phyloP scores from a whole-genome alignment of 2,888 invertebrate species.

The Brenthis ino region DNA sequence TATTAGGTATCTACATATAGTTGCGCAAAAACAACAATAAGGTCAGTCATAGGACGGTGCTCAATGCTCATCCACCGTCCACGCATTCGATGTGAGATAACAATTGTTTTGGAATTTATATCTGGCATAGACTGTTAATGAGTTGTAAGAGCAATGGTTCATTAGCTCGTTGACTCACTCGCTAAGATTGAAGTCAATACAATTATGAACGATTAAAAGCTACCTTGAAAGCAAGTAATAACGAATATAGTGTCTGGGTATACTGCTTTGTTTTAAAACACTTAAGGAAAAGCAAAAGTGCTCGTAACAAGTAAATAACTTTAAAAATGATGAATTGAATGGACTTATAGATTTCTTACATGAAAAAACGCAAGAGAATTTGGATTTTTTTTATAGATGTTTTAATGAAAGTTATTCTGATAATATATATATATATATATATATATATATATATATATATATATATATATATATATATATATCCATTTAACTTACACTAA shows the following conservation, averaged over 20 bases:
- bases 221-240: not conserved
- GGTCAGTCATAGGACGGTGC: slow-evolving; percentile 29
- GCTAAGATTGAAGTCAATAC: slow-evolving; percentile 12
- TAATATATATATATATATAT: no score
- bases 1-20: not conserved
- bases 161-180: slow-evolving; percentile 28
- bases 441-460: no score
- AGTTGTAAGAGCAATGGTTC: slow-evolving; percentile 26
- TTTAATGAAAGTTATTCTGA: no score
- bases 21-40: slow-evolving; percentile 9
- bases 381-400: no score
- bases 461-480: no score
- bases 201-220: slow-evolving; percentile 13
- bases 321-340: no score
- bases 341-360: no score
- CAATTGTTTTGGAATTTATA: slow-evolving; percentile 30
- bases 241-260: not conserved
- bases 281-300: no score
- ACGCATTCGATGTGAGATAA: slow-evolving; percentile 31
- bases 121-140: slow-evolving; percentile 25
- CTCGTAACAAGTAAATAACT: no score
- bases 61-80: not conserved
- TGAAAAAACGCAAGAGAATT: no score
- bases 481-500: no score
- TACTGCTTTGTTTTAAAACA: no score